These are phyloP conservation scores for Epirrita christyi DNA, from an alignment of 2,888 invertebrate genomes.

Conservation along the genomic window DNA sequence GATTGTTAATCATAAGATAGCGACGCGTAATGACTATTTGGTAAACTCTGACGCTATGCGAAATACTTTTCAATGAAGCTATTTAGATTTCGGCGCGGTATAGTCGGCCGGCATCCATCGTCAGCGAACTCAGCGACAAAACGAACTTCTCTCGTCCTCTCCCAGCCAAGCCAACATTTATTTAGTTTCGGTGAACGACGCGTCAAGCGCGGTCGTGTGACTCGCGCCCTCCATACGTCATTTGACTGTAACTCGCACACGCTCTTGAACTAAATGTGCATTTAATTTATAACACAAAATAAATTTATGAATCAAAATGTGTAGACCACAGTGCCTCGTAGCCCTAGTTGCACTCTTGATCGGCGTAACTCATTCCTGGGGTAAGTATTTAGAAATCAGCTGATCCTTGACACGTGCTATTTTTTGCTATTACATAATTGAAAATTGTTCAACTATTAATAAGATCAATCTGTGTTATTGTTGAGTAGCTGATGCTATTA, in stretches of 20 bases:
- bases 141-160: no score
- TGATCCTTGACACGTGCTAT: slow-evolving; percentile 74
- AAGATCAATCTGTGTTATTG: slow-evolving; percentile 27
- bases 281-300: slow-evolving; percentile 54
- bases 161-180: slow-evolving; percentile 18
- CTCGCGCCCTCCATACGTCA: slow-evolving; percentile 61
- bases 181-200: slow-evolving; percentile 71
- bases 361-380: slow-evolving; percentile 68
- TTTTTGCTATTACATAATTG: slow-evolving; percentile 71
- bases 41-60: slow-evolving; percentile 53
- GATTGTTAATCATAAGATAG: slow-evolving; percentile 54
- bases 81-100: slow-evolving; percentile 57
- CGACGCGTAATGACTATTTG: slow-evolving; percentile 24
- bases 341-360: slow-evolving; percentile 58
- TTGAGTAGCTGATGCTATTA: slow-evolving; percentile 30
- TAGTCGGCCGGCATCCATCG: slow-evolving; percentile 41
- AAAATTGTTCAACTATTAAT: slow-evolving; percentile 22
- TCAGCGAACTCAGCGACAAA: slow-evolving; percentile 40
- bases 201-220: slow-evolving; percentile 61
- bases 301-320: slow-evolving; percentile 79
- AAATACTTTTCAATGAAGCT: slow-evolving; percentile 65
- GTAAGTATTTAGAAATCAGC: slow-evolving; percentile 76
- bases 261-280: slow-evolving; percentile 60
- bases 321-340: slow-evolving; percentile 64
- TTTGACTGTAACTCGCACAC: slow-evolving; percentile 69